Evolutionary conservation across 1,140 invertebrate species (phyloP).

Genomic region (Drosophila oshimai): DNA sequence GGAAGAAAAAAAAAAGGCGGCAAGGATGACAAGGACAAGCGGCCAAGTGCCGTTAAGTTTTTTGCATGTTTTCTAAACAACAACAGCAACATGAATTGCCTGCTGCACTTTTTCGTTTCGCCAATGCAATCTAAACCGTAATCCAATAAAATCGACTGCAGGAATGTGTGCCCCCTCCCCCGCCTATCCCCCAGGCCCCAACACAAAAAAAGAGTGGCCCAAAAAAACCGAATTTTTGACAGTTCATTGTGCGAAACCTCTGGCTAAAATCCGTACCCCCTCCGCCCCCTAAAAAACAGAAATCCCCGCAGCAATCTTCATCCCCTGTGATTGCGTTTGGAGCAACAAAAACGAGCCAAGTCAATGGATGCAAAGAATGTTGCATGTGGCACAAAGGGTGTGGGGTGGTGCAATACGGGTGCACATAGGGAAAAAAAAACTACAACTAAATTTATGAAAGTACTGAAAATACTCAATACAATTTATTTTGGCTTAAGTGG

Average conservation of each 20-base stretch:
- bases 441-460: background rate
- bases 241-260: conserved; percentile 60
- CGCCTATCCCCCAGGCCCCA: background rate
- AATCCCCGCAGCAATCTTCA: conserved; percentile 15
- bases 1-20: background rate
- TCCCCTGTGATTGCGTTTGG: conserved; percentile 14
- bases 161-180: conserved; percentile 35
- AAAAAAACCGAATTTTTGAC: conserved; percentile 64
- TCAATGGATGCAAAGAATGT: conserved; percentile 59
- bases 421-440: background rate
- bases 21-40: conserved; percentile 53
- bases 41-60: conserved; percentile 59
- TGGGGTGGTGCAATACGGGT: background rate
- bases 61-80: conserved; percentile 79
- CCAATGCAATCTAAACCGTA: conserved; percentile 77
- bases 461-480: background rate
- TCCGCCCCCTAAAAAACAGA: background rate
- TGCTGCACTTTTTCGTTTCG: conserved; percentile 59
- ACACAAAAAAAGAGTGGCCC: conserved; percentile 28
- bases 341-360: conserved; percentile 26
- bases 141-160: conserved; percentile 79
- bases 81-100: conserved; percentile 29
- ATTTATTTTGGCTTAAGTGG: no score
- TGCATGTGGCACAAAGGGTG: conserved; percentile 16
- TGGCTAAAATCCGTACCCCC: background rate